Base-by-base conservation (phyloP, 1,140 invertebrate species). In the Ephestia elutella region DNA sequence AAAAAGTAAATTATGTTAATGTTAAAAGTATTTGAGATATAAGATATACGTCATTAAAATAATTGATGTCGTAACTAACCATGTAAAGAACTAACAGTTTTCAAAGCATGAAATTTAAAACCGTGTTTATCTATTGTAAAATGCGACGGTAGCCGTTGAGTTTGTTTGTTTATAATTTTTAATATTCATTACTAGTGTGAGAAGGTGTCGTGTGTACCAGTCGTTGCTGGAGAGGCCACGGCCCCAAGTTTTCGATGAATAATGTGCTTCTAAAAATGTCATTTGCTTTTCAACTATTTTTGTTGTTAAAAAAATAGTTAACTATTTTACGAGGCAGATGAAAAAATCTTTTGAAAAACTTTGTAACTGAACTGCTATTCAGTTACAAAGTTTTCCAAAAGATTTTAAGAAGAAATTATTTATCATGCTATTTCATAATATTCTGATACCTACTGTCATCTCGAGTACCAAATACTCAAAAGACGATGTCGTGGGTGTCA, bases 131-230 rank as follows among this genome's bases (percentile, higher is more conserved):
- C 44, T 49, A 49, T 60, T 49, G 44, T 18, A 59, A 59, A 55
- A 54, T 55, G 55, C 55, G 13, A 56, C 51, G 49, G 53, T 54
- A 60, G 53, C 51, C 53, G 38, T n/a, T 15, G 19, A 48, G 17
- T 15, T 49, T 60, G 53, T 59, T 21, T 38, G 44, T 55, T 60
- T 44, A 60, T 60, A 15, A 44, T 44, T 44, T 44, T 44, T 49
- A 49, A 60, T 60, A 60, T 60, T 60, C 58, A 60, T 57, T 51
- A 35, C 9, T 0, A 28, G 38, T 50, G 58, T 53, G 58, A 60
- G 50, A 55, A 60, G 56, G 7, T 30, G 21, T 20, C 56, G 44
- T 49, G 15, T 44, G 15, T 44, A 44, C 38, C 13, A n/a, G 13
- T 44, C 38, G 38, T n/a, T n/a, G 13, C 38, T 17, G 13, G 1